Conservation (phyloP, 2,113 vertebrate genomes). For the Pollimyrus isidori region DNA sequence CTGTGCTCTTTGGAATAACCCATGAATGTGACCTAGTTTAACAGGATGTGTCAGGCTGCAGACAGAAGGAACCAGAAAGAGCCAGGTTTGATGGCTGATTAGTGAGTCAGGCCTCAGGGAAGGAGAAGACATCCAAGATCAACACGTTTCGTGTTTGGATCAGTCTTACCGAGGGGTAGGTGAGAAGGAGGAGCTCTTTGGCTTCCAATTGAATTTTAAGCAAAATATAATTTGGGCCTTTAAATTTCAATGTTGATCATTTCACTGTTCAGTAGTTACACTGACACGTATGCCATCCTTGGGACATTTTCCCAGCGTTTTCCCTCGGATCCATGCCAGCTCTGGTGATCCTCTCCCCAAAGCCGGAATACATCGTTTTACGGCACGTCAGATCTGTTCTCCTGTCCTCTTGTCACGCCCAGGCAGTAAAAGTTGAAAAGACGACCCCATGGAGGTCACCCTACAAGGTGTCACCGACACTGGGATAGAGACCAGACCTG, state of each 20-base stretch:
- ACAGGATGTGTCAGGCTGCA: not conserved
- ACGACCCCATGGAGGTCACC: not conserved
- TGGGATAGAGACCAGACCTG: not conserved
- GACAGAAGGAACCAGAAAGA: not conserved
- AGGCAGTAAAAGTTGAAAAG: not conserved
- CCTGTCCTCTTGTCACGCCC: not conserved
- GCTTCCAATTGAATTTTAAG: not conserved
- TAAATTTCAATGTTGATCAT: not conserved
- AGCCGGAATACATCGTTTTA: not conserved
- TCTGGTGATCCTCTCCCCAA: not conserved
- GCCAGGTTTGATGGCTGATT: conserved; percentile 1
- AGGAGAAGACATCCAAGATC: not conserved
- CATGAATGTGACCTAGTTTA: not conserved
- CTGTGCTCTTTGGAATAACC: not conserved
- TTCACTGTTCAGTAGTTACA: not conserved
- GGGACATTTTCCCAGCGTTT: not conserved
- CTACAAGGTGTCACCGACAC: not conserved
- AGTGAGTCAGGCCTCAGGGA: not conserved
- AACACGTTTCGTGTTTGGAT: not conserved
- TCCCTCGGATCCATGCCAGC: not conserved
- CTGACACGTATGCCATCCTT: not conserved
- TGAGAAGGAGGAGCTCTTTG: not conserved
- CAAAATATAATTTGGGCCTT: conserved; percentile 1
- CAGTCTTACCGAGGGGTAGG: not conserved
- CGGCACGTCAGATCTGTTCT: not conserved